Evolutionary conservation across 2,797 vertebrate genomes (phyloP), one percentile per base, ranked within the genome.

Genomic region (Sebastes nivosus): DNA sequence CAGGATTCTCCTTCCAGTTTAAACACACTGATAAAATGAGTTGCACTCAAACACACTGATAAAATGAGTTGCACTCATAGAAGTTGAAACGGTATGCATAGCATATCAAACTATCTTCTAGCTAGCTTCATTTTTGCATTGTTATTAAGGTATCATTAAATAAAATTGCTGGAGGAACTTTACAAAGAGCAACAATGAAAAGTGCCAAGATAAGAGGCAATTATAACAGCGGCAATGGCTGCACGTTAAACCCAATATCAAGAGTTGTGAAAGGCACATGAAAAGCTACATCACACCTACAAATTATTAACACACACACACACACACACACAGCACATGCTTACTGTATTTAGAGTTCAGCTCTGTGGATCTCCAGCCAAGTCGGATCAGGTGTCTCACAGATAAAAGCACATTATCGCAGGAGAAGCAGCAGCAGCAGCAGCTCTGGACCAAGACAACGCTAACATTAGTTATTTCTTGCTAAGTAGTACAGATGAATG

Each of bases 331-430:
- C 18, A 80, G 72, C 79, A 87, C 79, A 82, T 64, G 81, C 94
- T 94, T 95, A 93, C 93, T 92, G 91, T 93, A 88, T 88, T 86
- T 73, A 79, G 88, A 90, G 72, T 83, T 84, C 75, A 80, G 85
- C 83, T 88, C 82, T 78, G 30, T 77, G 65, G 88, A 80, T 90
- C 81, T 88, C 77, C 79, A 85, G 85, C 61, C 79, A 87, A 87
- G 79, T 82, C 82, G 59, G 77, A 87, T 91, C 87, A 90, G 80
- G 75, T 89, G 83, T 91, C 73, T 84, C 79, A 77, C 58, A 80
- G 87, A 86, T 54, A 81, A 83, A 84, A 78, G 81, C 81, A 89
- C 77, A 86, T 88, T 75, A 89, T 68, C 10, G 66, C 82, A 79
- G 55, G 52, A 84, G 67, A 52, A 66, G 80, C 55, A 66, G 80